Percentiles rank a stretch among this genome's conserved stretches.
Conservation (phyloP, 2,888 invertebrate species). For the Drosophila prolongata region DNA sequence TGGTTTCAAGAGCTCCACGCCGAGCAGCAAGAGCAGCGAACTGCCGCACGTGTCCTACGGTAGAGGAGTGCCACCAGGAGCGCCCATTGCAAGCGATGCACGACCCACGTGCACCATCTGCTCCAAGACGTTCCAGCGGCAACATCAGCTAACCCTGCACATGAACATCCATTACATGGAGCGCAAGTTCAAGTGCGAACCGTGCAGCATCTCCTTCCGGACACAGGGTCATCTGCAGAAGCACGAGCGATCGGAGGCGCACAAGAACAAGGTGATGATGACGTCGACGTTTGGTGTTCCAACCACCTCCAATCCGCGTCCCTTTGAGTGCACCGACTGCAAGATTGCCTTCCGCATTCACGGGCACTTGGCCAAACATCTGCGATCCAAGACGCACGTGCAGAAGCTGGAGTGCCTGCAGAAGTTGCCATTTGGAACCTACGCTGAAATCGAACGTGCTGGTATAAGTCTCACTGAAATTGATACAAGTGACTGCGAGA, state of each 20-base stretch:
- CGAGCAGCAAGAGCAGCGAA: slow-evolving; percentile 52
- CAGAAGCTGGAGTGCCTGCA: slow-evolving; percentile 96
- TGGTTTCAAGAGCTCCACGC: slow-evolving; percentile 86
- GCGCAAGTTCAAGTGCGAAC: slow-evolving; percentile 95
- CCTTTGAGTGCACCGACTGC: slow-evolving; percentile 98
- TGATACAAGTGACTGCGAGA: slow-evolving; percentile 98
- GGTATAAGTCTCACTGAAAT: slow-evolving; percentile 96
- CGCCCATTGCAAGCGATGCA: slow-evolving; percentile 86
- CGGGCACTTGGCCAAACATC: slow-evolving; percentile 98
- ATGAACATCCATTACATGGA: slow-evolving; percentile 98
- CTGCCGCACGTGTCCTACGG: slow-evolving; percentile 21
- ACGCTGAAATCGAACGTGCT: slow-evolving; percentile 96
- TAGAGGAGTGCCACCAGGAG: slow-evolving; percentile 64
- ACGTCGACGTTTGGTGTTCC: slow-evolving; percentile 93
- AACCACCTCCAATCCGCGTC: slow-evolving; percentile 95
- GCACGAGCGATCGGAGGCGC: slow-evolving; percentile 95
- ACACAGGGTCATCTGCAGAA: slow-evolving; percentile 96
- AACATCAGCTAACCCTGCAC: slow-evolving; percentile 94
- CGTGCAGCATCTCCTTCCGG: slow-evolving; percentile 95
- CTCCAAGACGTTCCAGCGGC: slow-evolving; percentile 95
- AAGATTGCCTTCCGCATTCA: slow-evolving; percentile 98
- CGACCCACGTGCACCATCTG: slow-evolving; percentile 93
- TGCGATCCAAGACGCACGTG: slow-evolving; percentile 97
- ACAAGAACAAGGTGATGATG: slow-evolving; percentile 96
- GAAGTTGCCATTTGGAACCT: slow-evolving; percentile 96